Evolutionary conservation across 2,888 invertebrate genomes (phyloP).

Genomic region (Monoplex corrugatus): DNA sequence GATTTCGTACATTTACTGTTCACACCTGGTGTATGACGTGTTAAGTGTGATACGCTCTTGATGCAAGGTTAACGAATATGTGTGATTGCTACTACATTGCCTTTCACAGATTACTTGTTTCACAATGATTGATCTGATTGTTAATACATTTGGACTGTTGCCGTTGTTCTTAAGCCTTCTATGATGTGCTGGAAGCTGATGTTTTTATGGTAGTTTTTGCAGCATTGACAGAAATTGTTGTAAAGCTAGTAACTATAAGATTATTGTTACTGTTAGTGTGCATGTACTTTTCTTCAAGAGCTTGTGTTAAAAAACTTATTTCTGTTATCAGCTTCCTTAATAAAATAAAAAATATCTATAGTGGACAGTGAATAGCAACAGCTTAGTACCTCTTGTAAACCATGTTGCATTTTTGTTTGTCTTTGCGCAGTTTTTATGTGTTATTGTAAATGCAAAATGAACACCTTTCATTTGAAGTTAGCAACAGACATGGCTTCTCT

Average conservation of each 20-base stretch:
- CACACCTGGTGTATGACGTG: background rate
- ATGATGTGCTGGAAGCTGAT: background rate
- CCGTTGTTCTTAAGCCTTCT: background rate
- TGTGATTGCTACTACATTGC: constrained; percentile 33
- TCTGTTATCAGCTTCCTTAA: too few species aligned
- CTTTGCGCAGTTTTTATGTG: too few species aligned
- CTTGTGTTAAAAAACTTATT: too few species aligned
- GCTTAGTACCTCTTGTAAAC: too few species aligned
- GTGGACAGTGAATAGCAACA: too few species aligned
- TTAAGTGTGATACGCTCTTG: background rate
- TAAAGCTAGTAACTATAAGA: too few species aligned
- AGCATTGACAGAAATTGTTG: background rate
- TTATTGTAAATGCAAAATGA: too few species aligned
- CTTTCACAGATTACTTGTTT: background rate
- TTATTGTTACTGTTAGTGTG: too few species aligned
- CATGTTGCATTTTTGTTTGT: too few species aligned
- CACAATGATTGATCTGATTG: background rate
- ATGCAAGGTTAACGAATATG: background rate
- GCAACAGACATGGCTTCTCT: too few species aligned
- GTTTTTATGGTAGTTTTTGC: background rate
- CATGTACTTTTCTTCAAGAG: background rate
- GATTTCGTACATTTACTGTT: background rate
- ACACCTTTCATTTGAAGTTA: too few species aligned
- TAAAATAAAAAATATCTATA: too few species aligned
- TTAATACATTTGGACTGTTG: background rate